Conservation (phyloP, 2,797 vertebrate genomes). For the Sebastes glaucus region DNA sequence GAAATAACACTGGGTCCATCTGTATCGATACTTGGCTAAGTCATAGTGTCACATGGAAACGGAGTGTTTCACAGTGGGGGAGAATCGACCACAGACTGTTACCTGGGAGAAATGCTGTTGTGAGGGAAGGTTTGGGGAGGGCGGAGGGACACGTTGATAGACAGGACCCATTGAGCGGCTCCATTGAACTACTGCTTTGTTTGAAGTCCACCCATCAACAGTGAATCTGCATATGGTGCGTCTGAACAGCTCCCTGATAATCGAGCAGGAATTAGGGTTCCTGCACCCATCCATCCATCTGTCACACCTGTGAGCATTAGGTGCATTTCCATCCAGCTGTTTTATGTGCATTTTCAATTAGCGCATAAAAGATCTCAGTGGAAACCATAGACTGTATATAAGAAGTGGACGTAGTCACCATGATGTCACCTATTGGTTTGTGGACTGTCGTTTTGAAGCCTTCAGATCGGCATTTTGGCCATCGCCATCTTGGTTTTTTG, state of each 20-base stretch:
- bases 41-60: constrained; percentile 45
- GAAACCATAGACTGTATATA: too few relatives aligned
- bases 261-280: not conserved
- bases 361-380: rapidly evolving
- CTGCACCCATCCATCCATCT: constrained; percentile 19
- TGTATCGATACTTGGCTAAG: constrained; percentile 45
- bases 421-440: too few relatives aligned
- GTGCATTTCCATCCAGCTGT: not conserved
- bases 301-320: constrained; percentile 6
- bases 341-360: not conserved
- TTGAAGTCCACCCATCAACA: constrained; percentile 18
- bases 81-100: constrained; percentile 41
- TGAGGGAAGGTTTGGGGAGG: constrained; percentile 8
- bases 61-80: constrained; percentile 36
- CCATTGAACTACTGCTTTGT: constrained; percentile 16
- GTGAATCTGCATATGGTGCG: not conserved
- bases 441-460: too few relatives aligned
- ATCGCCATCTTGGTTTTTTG: too few relatives aligned
- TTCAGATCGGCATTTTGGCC: too few relatives aligned
- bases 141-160: constrained; percentile 21
- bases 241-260: not conserved
- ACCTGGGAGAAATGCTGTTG: constrained; percentile 28
- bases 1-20: constrained; percentile 40
- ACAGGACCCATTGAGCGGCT: constrained; percentile 5
- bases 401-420: not conserved